These are phyloP conservation scores for Agrotis segetum DNA, from an alignment of 2,888 invertebrate species.

Conservation along the genomic window DNA sequence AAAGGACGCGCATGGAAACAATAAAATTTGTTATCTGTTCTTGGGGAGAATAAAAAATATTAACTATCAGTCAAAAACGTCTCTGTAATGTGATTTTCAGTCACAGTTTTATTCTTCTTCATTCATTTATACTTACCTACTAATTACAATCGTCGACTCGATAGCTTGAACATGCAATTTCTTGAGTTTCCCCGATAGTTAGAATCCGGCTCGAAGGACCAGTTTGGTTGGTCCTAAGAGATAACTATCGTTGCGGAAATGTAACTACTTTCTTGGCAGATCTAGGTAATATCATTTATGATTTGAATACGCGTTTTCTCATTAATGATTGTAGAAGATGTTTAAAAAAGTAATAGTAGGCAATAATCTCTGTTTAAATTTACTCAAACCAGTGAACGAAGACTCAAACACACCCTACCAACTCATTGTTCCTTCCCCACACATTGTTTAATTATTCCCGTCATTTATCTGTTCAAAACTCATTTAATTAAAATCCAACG, in stretches of 20 bases:
- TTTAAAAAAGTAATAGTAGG: not conserved
- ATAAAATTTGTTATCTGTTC: conserved; percentile 39
- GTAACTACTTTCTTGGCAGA: conserved; percentile 47
- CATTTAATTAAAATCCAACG: conserved; percentile 61
- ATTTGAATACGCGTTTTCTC: conserved; percentile 6
- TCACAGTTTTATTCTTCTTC: conserved; percentile 4
- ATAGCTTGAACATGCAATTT: conserved; percentile 37
- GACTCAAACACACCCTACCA: too few relatives aligned
- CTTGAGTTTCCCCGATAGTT: conserved; percentile 55
- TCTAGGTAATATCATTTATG: conserved; percentile 24
- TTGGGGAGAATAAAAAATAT: not conserved
- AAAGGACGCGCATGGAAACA: conserved; percentile 46
- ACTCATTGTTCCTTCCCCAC: conserved; percentile 37
- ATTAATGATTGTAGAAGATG: not conserved
- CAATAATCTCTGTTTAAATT: not conserved
- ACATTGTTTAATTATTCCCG: conserved; percentile 46
- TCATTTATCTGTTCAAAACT: conserved; percentile 49
- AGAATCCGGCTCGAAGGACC: conserved; percentile 64
- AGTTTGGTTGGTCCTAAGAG: conserved; percentile 45
- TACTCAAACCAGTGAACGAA: too few relatives aligned
- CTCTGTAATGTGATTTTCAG: not conserved
- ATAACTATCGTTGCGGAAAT: conserved; percentile 55
- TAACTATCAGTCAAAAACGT: not conserved
- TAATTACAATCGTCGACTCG: conserved; percentile 27
- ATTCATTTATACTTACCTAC: conserved; percentile 7